Conservation (phyloP, 2,797 vertebrate species). For the Pteronotus mesoamericanus region DNA sequence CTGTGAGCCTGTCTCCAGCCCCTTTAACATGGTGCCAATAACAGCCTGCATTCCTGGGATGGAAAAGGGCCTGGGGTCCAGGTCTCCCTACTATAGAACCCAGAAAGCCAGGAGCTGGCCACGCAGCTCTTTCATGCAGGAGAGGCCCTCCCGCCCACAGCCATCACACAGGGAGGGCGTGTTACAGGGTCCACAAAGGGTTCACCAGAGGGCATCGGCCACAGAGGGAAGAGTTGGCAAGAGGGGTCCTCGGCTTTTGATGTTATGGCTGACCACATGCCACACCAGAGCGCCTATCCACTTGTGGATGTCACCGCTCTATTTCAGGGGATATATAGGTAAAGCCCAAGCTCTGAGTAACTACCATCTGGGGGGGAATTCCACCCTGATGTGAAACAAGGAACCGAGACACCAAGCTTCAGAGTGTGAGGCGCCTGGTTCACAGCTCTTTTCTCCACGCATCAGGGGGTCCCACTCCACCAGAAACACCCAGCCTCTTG, state of each 20-base stretch:
- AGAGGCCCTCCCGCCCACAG: background rate
- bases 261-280: background rate
- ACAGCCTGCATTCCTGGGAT: background rate
- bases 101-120: background rate
- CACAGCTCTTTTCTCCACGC: background rate
- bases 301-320: background rate
- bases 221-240: background rate
- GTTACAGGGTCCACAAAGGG: background rate
- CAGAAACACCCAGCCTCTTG: background rate
- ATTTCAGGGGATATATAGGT: background rate
- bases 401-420: conserved; percentile 1
- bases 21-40: background rate
- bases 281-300: background rate
- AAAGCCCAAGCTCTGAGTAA: background rate
- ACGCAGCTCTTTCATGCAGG: background rate
- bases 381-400: conserved; percentile 32
- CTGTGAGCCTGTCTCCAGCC: background rate
- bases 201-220: background rate
- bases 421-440: background rate
- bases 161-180: background rate
- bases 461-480: background rate
- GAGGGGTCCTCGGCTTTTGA: background rate
- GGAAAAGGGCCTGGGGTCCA: background rate
- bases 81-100: background rate
- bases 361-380: conserved; percentile 14